Evolutionary conservation across 2,113 vertebrate genomes (phyloP).

Genomic region (Carassius auratus): DNA sequence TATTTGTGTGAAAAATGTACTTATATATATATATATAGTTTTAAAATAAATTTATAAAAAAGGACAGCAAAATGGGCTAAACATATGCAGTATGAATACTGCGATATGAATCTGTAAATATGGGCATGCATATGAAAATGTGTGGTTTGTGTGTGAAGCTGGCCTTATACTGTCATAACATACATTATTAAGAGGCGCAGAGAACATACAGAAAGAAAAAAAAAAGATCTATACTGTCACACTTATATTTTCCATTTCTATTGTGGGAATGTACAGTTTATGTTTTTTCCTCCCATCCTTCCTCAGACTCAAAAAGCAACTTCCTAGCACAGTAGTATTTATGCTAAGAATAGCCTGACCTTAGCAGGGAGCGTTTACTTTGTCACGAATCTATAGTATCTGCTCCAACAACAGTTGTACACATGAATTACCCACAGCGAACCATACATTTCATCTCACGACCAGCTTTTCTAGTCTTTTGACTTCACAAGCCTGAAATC

Average conservation of each 20-base stretch:
- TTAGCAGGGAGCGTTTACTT: not conserved
- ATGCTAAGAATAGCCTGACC: constrained; percentile 47
- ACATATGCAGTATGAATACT: not conserved
- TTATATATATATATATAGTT: not conserved
- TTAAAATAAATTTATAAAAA: too few relatives aligned
- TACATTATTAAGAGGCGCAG: not conserved
- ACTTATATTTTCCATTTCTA: not conserved
- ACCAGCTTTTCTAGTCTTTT: not conserved
- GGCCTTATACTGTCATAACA: not conserved
- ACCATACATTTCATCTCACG: not conserved
- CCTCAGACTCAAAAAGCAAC: constrained; percentile 12
- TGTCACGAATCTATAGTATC: not conserved
- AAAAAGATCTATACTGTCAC: not conserved
- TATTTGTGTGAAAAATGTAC: not conserved
- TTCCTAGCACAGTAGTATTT: constrained; percentile 20
- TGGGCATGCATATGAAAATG: not conserved
- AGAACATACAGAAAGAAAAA: not conserved
- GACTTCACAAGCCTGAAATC: not conserved
- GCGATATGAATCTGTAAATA: not conserved
- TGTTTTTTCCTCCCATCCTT: constrained; percentile 20
- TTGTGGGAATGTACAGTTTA: not conserved
- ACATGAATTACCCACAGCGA: too few relatives aligned
- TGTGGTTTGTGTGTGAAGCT: not conserved
- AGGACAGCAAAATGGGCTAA: not conserved
- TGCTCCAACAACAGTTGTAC: not conserved